These are phyloP conservation scores for Diarsia dahlii DNA, from an alignment of 2,888 invertebrate genomes.

Conservation along the genomic window DNA sequence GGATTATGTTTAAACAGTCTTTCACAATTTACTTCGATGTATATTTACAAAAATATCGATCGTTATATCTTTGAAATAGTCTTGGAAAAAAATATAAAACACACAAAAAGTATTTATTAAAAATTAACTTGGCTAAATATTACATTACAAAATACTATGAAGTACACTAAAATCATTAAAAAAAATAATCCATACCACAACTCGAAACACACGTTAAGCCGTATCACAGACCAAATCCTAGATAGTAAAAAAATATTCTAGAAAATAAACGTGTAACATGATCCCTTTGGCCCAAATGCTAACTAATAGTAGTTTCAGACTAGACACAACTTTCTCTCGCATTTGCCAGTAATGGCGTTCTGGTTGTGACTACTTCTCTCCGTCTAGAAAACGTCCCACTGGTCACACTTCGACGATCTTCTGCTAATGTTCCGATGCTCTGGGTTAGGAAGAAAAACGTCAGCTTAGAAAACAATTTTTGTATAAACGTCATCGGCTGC, in stretches of 20 bases:
- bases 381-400: constrained; percentile 86
- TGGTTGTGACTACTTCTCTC: constrained; percentile 93
- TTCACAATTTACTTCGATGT: constrained; percentile 70
- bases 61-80: constrained; percentile 23
- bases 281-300: constrained; percentile 67
- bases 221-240: constrained; percentile 60
- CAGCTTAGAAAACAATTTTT: neutral
- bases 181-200: neutral
- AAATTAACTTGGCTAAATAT: neutral
- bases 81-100: neutral
- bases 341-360: constrained; percentile 93
- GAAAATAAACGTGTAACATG: constrained; percentile 56
- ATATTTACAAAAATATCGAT: constrained; percentile 60
- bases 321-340: constrained; percentile 93
- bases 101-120: too few species aligned
- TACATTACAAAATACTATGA: too few species aligned
- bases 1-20: constrained; percentile 70
- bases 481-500: neutral
- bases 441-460: constrained; percentile 60
- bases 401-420: constrained; percentile 85
- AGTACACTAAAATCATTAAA: neutral
- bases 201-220: constrained; percentile 45
- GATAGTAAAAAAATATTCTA: constrained; percentile 63
- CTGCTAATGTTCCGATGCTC: constrained; percentile 85
- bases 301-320: constrained; percentile 63